Evolutionary conservation across 2,113 vertebrate species (phyloP), one percentile per base, ranked within the genome.

Genomic region (Poeciliopsis turrubarensis): DNA sequence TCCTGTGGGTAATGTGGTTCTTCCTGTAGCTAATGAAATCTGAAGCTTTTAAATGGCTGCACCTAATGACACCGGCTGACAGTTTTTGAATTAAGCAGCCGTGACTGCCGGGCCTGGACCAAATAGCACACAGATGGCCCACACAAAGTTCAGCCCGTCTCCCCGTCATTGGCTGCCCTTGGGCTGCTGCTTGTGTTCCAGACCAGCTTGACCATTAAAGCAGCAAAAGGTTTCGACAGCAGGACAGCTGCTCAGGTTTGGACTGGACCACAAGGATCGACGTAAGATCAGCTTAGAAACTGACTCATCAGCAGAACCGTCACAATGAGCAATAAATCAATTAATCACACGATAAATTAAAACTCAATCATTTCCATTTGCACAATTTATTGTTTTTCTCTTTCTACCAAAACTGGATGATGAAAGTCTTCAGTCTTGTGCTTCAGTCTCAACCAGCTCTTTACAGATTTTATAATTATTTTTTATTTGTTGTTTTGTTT

Each of bases 101-200:
- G 79, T 92, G 84, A 91, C 91, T 91, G 81, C 87, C 87, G 83
- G 89, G 90, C 94, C 88, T 66, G 76, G 72, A 81, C 85, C 92
- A 94, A 95, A 95, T 93, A 91, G 91, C 92, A 94, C 92, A 93
- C 94, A 94, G 94, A 95, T 95, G 94, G 93, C 86, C 84, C 72
- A 86, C 81, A 82, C 85, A 78, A 90, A 86, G 80, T 87, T 79
- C 80, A 83, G 76, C 89, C 79, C 91, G 73, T 81, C 73, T 88
- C 75, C 75, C 82, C 84, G 72, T 81, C 51, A 25, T 60, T 78
- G 76, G 80, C 85, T 77, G 88, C 84, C 93, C 89, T 86, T 69
- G 71, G 89, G 90, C 89, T 75, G 76, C 76, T 79, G 78, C 75
- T 90, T 77, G 79, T 65, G 57, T 90, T 78, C 77, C 19, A 69